A percentile compares a stretch with the other conserved stretches of the same genome.
Conservation (phyloP, 2,797 vertebrate species). For the Spinus olivaceus region DNA sequence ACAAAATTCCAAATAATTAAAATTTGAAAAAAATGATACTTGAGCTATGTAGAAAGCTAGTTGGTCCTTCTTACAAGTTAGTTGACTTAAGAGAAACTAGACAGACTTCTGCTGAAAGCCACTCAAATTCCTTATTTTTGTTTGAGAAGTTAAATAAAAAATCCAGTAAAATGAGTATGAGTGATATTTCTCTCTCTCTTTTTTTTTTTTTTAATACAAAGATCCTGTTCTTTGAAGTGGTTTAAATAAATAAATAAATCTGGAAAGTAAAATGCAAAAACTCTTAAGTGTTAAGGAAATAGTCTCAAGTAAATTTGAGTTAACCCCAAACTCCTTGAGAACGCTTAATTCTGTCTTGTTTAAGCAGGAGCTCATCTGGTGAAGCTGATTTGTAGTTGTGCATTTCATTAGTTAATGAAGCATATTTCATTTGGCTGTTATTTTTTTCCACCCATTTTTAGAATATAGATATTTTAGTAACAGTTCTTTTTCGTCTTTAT, state of each 20-base stretch:
- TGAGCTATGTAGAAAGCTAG: background rate
- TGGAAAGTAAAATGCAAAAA: background rate
- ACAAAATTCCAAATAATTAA: background rate
- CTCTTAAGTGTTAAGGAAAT: background rate
- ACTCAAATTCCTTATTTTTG: background rate
- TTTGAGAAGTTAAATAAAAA: conserved; percentile 17
- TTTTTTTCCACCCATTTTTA: background rate
- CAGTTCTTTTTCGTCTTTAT: background rate
- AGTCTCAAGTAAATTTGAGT: background rate
- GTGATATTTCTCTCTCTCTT: background rate
- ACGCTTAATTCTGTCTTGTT: background rate
- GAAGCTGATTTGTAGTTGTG: background rate
- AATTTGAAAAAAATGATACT: background rate
- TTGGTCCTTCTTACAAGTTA: background rate
- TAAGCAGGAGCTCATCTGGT: background rate
- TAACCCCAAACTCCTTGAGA: background rate
- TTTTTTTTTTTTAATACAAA: background rate
- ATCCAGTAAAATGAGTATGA: background rate
- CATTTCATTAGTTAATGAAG: background rate
- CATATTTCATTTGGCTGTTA: background rate
- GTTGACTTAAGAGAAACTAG: background rate
- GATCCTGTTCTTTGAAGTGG: background rate
- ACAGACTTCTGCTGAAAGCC: background rate
- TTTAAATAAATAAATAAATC: background rate
- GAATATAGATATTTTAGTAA: background rate